These are phyloP conservation scores for Hyles lineata DNA, from an alignment of 2,888 invertebrate genomes.

Conservation along the genomic window DNA sequence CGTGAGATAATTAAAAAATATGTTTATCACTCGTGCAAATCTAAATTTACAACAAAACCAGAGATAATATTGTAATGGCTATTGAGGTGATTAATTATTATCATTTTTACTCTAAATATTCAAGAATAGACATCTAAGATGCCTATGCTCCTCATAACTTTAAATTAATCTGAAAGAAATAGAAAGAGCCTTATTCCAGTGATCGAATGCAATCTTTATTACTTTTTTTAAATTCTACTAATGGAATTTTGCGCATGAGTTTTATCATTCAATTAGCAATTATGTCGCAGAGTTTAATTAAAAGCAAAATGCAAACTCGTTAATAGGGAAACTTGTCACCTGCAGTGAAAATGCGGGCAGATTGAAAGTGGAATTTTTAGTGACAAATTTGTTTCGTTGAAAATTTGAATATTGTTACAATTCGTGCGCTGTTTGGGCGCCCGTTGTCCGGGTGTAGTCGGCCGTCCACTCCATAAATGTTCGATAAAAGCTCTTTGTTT, in stretches of 20 bases:
- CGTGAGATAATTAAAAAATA: no score
- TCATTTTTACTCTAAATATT: no score
- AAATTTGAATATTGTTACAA: constrained; percentile 13
- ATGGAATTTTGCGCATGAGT: neutral
- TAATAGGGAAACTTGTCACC: neutral
- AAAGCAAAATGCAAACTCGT: neutral
- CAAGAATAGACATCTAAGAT: no score
- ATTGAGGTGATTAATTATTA: no score
- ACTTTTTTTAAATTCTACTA: neutral
- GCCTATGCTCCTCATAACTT: no score
- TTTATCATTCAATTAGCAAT: neutral
- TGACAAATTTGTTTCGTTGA: neutral
- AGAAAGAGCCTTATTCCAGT: no score
- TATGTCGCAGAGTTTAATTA: neutral
- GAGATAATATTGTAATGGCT: no score
- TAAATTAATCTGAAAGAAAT: no score
- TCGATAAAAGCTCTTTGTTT: constrained; percentile 14
- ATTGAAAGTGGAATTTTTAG: constrained; percentile 11
- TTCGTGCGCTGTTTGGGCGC: neutral
- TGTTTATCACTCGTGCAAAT: no score
- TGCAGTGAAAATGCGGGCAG: neutral
- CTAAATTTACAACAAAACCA: no score
- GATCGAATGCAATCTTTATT: no score
- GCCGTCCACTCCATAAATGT: neutral
- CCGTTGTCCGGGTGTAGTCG: neutral